These are phyloP conservation scores for Trypoxylus dichotomus DNA, from an alignment of 1,140 invertebrate genomes.

Conservation along the genomic window DNA sequence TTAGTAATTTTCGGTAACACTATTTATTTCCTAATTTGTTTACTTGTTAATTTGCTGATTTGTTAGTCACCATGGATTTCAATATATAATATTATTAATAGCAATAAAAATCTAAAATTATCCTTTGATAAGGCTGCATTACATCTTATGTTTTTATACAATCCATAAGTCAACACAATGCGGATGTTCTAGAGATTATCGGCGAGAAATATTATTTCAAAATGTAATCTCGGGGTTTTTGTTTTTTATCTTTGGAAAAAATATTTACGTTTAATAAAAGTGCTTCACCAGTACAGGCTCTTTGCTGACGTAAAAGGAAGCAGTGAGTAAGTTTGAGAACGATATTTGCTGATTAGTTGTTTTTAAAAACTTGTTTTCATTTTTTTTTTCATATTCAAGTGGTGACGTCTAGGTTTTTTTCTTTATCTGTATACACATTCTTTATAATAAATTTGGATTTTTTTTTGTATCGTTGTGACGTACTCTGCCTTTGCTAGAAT, in stretches of 20 bases:
- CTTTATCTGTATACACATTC: no score
- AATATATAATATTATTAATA: not conserved
- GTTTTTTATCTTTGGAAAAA: not conserved
- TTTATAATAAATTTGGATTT: no score
- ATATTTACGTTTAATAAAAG: conserved; percentile 5
- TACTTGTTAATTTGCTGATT: no score
- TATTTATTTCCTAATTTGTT: no score
- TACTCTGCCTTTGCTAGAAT: no score
- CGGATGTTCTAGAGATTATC: not conserved
- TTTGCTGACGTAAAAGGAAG: not conserved
- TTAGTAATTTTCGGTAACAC: no score
- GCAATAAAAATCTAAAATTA: not conserved
- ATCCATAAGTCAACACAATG: not conserved
- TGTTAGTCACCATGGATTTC: no score
- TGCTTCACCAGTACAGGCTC: not conserved
- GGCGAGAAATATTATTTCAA: not conserved
- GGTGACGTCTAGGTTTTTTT: not conserved
- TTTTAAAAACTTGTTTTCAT: not conserved
- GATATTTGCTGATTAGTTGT: not conserved
- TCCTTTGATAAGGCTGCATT: not conserved
- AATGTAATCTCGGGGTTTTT: not conserved
- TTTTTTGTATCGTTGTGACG: no score
- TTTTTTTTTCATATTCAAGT: not conserved
- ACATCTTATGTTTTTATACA: not conserved
- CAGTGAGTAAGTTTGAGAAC: not conserved